Percentiles rank a stretch among this genome's conserved stretches.
phyloP scores from a whole-genome alignment of 2,888 invertebrate species.

The Caenorhabditis sp. region DNA sequence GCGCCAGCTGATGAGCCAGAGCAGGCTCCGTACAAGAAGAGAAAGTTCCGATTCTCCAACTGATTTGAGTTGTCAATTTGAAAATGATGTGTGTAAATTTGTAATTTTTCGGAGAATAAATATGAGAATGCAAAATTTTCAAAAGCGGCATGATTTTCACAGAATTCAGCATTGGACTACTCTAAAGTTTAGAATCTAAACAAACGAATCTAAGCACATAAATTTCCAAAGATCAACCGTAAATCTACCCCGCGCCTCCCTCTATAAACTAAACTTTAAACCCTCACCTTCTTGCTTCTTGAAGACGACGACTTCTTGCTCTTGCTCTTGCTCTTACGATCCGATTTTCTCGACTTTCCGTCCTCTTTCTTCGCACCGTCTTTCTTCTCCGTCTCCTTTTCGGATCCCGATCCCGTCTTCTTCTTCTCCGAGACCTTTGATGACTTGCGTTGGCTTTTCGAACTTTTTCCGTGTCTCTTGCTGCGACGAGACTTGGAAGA shows the following conservation, averaged over 20 bases:
- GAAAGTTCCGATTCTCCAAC: conserved; percentile 52
- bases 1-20: conserved; percentile 24
- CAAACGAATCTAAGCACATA: too few relatives aligned
- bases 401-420: not conserved
- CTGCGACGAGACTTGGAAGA: conserved; percentile 27
- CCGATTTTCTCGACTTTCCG: conserved; percentile 5
- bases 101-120: conserved; percentile 34
- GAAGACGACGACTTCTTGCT: conserved; percentile 13
- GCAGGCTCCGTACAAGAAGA: conserved; percentile 22
- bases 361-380: too few relatives aligned
- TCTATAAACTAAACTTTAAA: not conserved
- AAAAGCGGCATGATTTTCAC: too few relatives aligned
- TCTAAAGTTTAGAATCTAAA: too few relatives aligned
- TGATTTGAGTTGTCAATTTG: conserved; percentile 7
- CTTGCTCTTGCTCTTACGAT: conserved; percentile 8
- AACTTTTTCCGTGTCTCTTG: conserved; percentile 2
- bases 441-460: not conserved
- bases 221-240: too few relatives aligned
- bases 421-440: not conserved
- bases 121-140: not conserved
- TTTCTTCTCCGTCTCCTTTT: not conserved
- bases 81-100: too few relatives aligned
- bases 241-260: too few relatives aligned
- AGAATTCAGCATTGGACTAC: too few relatives aligned
- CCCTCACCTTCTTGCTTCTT: conserved; percentile 16